Conservation (phyloP, 2,113 vertebrate genomes). For the Hippocampus abdominalis region DNA sequence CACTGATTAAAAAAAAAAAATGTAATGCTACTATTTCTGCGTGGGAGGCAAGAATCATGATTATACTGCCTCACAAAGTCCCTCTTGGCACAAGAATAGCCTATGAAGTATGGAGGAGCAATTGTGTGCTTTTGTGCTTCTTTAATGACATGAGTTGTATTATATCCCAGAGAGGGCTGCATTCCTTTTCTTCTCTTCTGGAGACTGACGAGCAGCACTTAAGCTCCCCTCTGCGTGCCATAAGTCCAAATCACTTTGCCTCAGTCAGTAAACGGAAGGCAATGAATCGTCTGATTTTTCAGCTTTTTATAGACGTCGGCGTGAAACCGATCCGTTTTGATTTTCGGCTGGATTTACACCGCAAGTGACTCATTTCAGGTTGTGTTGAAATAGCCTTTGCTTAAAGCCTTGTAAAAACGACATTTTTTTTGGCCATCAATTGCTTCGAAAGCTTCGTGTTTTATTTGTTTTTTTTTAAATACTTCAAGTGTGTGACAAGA, state of each 20-base stretch:
- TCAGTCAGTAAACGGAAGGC: conserved; percentile 21
- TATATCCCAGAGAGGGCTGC: conserved; percentile 23
- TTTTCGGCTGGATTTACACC: too few species aligned
- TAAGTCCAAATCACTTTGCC: conserved; percentile 30
- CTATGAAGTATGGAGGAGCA: conserved; percentile 42
- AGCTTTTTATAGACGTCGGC: too few species aligned
- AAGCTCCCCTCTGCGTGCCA: conserved; percentile 26
- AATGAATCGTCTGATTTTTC: conserved; percentile 13
- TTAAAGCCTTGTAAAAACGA: too few species aligned
- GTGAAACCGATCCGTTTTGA: conserved; percentile 9
- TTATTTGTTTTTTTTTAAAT: too few species aligned
- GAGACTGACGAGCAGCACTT: conserved; percentile 28
- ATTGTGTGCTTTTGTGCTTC: conserved; percentile 46
- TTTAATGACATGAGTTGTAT: conserved; percentile 57
- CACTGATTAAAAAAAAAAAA: too few species aligned
- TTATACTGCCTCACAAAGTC: conserved; percentile 33
- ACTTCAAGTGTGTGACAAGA: too few species aligned
- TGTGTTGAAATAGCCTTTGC: neutral
- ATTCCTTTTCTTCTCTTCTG: conserved; percentile 21
- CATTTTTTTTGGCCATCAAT: neutral
- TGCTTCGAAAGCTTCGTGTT: too few species aligned
- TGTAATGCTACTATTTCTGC: too few species aligned
- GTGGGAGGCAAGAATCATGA: too few species aligned
- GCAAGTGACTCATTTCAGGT: neutral
- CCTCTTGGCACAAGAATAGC: conserved; percentile 43